Percentiles rank a stretch among this genome's conserved stretches.
Evolutionary conservation across 2,888 invertebrate genomes (phyloP).

Genomic region (Drosophila prostipennis): DNA sequence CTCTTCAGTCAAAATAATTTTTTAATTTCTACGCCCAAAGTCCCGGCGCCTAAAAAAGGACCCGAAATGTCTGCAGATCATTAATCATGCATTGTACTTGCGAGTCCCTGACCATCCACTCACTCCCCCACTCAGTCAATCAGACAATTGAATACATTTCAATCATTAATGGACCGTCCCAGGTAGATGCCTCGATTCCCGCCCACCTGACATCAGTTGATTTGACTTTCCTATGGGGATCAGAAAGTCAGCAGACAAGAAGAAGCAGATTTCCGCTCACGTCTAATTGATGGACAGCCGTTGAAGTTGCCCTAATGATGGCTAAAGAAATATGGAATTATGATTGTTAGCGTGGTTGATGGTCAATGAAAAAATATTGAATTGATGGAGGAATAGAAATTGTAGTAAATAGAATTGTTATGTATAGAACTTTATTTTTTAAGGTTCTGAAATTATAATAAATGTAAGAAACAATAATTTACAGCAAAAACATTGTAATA

Average conservation of each 20-base stretch:
- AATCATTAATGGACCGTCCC: constrained; percentile 59
- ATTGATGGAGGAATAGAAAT: background rate
- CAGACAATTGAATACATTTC: constrained; percentile 78
- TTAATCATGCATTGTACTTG: constrained; percentile 71
- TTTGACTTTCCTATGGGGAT: constrained; percentile 57
- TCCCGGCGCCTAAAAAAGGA: constrained; percentile 30
- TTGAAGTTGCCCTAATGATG: constrained; percentile 42
- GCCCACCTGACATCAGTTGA: constrained; percentile 53
- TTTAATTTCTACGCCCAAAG: constrained; percentile 60
- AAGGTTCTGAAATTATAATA: background rate
- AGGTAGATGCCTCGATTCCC: constrained; percentile 29
- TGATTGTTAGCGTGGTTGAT: constrained; percentile 7
- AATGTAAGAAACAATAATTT: no score
- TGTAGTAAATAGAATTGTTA: background rate
- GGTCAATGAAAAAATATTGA: background rate
- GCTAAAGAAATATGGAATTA: constrained; percentile 31
- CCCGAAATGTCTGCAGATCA: constrained; percentile 47
- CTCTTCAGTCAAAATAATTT: constrained; percentile 63
- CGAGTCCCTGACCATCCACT: constrained; percentile 37
- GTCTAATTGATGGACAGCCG: constrained; percentile 51
- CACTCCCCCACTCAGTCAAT: constrained; percentile 60
- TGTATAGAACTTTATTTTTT: background rate
- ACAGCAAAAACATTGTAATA: no score
- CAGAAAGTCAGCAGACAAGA: constrained; percentile 29
- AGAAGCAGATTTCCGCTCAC: constrained; percentile 28